Evolutionary conservation across 1,140 invertebrate genomes (phyloP).

Genomic region (Drosophila fuyamai): DNA sequence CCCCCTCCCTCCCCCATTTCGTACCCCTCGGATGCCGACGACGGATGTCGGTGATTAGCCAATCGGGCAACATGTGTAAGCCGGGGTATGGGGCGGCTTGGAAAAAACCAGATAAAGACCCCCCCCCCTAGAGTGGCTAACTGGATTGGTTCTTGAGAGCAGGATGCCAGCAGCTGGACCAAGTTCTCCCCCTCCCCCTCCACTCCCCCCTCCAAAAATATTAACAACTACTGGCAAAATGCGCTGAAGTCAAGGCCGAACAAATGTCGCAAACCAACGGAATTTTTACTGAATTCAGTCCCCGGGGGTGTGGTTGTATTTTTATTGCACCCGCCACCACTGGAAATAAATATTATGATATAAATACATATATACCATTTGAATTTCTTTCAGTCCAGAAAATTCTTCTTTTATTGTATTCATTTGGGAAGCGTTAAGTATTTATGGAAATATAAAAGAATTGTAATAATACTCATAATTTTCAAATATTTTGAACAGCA

Average conservation of each 20-base stretch:
- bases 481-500: too few relatives aligned
- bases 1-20: not conserved
- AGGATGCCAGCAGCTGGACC: slow-evolving; percentile 35
- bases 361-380: too few relatives aligned
- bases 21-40: not conserved
- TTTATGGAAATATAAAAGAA: too few relatives aligned
- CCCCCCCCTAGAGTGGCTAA: slow-evolving; percentile 8
- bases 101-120: slow-evolving; percentile 31
- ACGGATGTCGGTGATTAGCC: slow-evolving; percentile 71
- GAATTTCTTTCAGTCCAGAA: too few relatives aligned
- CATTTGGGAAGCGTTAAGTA: too few relatives aligned
- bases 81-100: slow-evolving; percentile 5
- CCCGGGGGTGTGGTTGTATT: too few relatives aligned
- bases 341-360: too few relatives aligned
- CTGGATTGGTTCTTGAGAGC: slow-evolving; percentile 41
- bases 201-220: not conserved
- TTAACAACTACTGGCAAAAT: not conserved
- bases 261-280: slow-evolving; percentile 16
- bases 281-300: not conserved
- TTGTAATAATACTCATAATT: too few relatives aligned
- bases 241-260: slow-evolving; percentile 41
- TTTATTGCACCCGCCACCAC: too few relatives aligned
- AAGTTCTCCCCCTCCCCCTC: too few relatives aligned
- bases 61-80: slow-evolving; percentile 51
- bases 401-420: too few relatives aligned